Percentiles rank a stretch among this genome's conserved stretches.
phyloP scores from a whole-genome alignment of 2,113 vertebrate genomes.

The Muntiacus muntjak region DNA sequence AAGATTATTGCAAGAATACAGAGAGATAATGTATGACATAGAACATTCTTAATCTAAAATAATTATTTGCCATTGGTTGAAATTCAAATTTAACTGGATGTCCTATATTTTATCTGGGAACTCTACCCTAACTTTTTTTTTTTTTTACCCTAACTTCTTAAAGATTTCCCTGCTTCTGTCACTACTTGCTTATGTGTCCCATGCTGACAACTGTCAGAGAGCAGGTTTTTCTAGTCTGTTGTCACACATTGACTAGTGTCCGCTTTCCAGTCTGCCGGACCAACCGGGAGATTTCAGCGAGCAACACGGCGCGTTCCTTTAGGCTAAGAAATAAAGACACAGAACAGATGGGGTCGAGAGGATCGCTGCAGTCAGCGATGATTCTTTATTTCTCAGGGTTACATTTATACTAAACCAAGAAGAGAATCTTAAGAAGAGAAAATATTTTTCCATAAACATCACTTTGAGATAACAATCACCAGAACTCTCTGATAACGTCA shows the following conservation, averaged over 20 bases:
- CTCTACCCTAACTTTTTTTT: too few relatives aligned
- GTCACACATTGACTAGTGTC: not conserved
- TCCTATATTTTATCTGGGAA: not conserved
- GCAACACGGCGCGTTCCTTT: too few relatives aligned
- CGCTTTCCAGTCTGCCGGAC: not conserved
- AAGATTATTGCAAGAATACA: not conserved
- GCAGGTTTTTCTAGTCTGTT: not conserved
- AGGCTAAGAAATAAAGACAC: too few relatives aligned
- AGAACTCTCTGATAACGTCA: too few relatives aligned
- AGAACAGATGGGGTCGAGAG: too few relatives aligned
- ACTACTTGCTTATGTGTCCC: not conserved
- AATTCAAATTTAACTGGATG: not conserved
- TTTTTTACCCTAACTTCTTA: not conserved
- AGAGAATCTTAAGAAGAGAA: too few relatives aligned
- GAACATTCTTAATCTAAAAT: not conserved
- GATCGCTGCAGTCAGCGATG: too few relatives aligned
- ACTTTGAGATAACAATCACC: too few relatives aligned
- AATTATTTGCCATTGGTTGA: not conserved
- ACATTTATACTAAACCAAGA: too few relatives aligned
- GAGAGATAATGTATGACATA: not conserved
- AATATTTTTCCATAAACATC: too few relatives aligned
- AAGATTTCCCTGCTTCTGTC: not conserved
- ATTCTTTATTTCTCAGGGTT: too few relatives aligned
- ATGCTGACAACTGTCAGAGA: not conserved
- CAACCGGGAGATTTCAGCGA: too few relatives aligned